phyloP scores from a whole-genome alignment of 2,797 vertebrate species.

The Phyllotis vaccarum region DNA sequence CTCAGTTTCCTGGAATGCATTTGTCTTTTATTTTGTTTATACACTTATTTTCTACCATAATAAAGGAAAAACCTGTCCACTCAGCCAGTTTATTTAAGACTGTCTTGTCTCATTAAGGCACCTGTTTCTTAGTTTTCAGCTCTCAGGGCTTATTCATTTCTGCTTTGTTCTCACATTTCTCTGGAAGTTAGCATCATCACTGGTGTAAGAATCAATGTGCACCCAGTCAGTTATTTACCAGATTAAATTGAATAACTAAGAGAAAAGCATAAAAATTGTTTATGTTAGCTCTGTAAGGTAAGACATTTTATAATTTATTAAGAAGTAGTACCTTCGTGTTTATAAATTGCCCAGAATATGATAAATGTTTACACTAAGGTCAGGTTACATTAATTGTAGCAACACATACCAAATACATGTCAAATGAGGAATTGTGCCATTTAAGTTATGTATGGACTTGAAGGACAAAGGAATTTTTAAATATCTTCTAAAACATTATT shows the following conservation, averaged over 20 bases:
- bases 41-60: not conserved
- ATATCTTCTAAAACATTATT: not conserved
- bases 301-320: not conserved
- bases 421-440: not conserved
- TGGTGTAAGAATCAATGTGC: not conserved
- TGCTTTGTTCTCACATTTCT: not conserved
- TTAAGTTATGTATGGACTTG: not conserved
- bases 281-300: not conserved
- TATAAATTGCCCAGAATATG: not conserved
- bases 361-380: not conserved
- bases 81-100: fast-evolving
- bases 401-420: not conserved
- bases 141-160: not conserved
- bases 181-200: not conserved
- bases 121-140: not conserved
- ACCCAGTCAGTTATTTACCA: not conserved
- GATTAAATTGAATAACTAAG: not conserved
- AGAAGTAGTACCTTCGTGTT: not conserved
- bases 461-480: not conserved
- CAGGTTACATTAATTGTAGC: not conserved
- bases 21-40: not conserved
- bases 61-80: not conserved
- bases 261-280: not conserved
- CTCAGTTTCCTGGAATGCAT: not conserved
- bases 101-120: not conserved